Conservation (phyloP, 1,140 invertebrate species). For the Thaumetopoea pityocampa region DNA sequence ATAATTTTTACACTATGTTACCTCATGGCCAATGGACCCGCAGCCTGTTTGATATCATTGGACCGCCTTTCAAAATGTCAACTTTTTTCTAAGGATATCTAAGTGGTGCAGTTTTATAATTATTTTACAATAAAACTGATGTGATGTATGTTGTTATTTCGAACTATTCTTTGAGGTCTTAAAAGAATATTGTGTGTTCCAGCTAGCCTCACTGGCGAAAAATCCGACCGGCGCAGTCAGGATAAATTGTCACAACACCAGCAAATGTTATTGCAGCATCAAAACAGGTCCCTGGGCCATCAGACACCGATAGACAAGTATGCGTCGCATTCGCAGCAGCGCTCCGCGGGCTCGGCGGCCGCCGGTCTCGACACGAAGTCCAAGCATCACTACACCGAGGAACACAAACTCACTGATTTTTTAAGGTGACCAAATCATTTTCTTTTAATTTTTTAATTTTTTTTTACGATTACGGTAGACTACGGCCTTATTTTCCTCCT, state of each 20-base stretch:
- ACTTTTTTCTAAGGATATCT: no score
- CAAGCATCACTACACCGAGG: conserved; percentile 68
- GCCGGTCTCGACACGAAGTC: conserved; percentile 45
- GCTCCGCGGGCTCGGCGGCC: conserved; percentile 38
- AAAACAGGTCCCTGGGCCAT: conserved; percentile 45
- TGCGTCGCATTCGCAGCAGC: conserved; percentile 35
- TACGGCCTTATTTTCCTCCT: no score
- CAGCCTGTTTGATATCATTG: no score
- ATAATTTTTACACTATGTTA: no score
- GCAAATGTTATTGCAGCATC: conserved; percentile 56
- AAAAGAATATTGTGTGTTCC: no score
- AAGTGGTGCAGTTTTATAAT: no score
- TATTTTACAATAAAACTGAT: no score
- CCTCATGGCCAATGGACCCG: no score
- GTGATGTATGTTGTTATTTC: no score
- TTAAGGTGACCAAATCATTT: conserved; percentile 44
- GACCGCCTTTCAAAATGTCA: no score
- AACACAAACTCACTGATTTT: conserved; percentile 73
- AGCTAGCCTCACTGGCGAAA: conserved; percentile 58
- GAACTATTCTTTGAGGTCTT: no score
- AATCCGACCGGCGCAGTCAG: conserved; percentile 49
- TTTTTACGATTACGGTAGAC: neutral
- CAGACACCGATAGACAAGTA: conserved; percentile 56
- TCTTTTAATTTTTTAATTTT: neutral
- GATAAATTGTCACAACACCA: conserved; percentile 63